phyloP scores from a whole-genome alignment of 2,797 vertebrate genomes.

The Spinus olivaceus region DNA sequence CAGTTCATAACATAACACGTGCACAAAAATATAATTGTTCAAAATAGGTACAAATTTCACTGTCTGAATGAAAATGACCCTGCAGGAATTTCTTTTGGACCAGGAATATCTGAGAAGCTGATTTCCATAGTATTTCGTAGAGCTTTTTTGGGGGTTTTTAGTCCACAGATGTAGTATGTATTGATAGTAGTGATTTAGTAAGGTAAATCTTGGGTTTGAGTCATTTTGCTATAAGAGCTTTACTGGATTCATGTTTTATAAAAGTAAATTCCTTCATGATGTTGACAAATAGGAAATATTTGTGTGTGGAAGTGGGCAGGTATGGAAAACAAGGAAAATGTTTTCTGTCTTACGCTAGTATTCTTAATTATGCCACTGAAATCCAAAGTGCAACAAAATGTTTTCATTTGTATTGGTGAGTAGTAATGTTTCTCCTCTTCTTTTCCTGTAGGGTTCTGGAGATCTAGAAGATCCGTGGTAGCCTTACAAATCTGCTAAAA shows the following conservation, averaged over 20 bases:
- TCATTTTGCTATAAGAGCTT: neutral
- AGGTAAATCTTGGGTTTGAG: neutral
- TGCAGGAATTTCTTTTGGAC: neutral
- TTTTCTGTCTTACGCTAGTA: neutral
- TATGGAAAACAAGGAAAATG: neutral
- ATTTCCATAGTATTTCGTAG: neutral
- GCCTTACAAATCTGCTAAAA: constrained; percentile 86
- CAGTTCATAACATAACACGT: neutral
- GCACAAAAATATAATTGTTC: neutral
- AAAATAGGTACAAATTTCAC: neutral
- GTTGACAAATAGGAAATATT: neutral
- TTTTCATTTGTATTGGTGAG: constrained; percentile 55
- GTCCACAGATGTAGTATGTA: neutral
- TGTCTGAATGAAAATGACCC: neutral
- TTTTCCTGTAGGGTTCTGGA: constrained; percentile 88
- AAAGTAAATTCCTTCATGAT: neutral
- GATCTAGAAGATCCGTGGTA: constrained; percentile 97
- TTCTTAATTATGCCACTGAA: constrained; percentile 47
- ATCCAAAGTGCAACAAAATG: constrained; percentile 62
- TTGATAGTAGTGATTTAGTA: neutral
- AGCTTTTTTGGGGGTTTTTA: neutral
- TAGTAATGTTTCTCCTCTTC: constrained; percentile 79
- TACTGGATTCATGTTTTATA: neutral
- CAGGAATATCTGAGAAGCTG: neutral
- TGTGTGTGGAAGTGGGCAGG: neutral